A percentile compares a stretch with the other conserved stretches of the same genome.
Evolutionary conservation across 1,140 invertebrate species (phyloP).

Genomic region (Andrena cerasifolii): DNA sequence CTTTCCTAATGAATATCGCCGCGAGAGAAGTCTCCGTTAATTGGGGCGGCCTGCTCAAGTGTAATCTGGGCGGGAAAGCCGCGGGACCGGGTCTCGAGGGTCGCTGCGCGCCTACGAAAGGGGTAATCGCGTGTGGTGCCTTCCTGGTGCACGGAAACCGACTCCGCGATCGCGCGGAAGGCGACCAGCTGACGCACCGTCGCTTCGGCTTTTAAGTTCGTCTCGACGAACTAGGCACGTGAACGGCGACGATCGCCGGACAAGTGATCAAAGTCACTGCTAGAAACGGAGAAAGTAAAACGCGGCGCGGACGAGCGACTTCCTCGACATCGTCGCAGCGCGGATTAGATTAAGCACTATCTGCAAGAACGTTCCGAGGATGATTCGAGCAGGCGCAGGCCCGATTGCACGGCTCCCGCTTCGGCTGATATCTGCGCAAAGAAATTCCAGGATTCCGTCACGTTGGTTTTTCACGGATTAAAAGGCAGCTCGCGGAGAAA

Average conservation of each 20-base stretch:
- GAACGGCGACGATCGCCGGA: not conserved
- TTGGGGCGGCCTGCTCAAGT: not conserved
- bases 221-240: too few relatives aligned
- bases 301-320: not conserved
- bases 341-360: constrained; percentile 21
- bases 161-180: not conserved
- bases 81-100: not conserved
- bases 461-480: constrained; percentile 31
- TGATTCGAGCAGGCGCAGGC: not conserved
- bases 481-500: constrained; percentile 40
- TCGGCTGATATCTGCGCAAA: not conserved
- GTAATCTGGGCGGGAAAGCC: not conserved
- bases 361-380: not conserved
- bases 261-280: not conserved
- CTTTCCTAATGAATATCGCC: constrained; percentile 9
- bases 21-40: not conserved
- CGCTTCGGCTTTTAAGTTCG: too few relatives aligned
- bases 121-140: not conserved
- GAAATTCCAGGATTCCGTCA: constrained; percentile 28
- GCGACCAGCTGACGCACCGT: constrained; percentile 5
- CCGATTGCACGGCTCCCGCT: not conserved
- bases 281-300: constrained; percentile 26
- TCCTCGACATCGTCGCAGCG: not conserved
- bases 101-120: constrained; percentile 1
- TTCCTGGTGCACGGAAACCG: not conserved